phyloP scores from a whole-genome alignment of 2,113 vertebrate species.

The Eonycteris spelaea region DNA sequence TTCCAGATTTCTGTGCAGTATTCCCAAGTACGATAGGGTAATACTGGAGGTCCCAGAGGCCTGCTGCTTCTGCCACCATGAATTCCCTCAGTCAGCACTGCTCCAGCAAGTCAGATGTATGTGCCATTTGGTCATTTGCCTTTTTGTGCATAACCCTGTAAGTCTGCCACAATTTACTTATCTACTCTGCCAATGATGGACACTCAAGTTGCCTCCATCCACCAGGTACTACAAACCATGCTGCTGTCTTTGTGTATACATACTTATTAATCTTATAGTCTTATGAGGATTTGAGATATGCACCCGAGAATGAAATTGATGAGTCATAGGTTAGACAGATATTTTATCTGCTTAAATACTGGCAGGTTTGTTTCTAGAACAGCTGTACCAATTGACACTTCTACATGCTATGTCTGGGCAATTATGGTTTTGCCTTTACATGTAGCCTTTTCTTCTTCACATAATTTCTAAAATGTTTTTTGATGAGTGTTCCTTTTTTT shows the following conservation, averaged over 20 bases:
- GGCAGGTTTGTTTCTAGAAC: not conserved
- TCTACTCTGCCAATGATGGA: not conserved
- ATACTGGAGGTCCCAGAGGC: too few relatives aligned
- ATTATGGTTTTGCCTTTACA: not conserved
- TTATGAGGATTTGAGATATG: not conserved
- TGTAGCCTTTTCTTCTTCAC: not conserved
- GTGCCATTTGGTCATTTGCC: not conserved
- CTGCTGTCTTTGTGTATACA: not conserved
- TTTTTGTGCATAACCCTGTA: not conserved
- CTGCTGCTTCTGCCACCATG: not conserved
- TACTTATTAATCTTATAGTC: not conserved
- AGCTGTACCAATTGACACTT: not conserved
- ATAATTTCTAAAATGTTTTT: not conserved
- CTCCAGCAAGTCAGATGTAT: not conserved
- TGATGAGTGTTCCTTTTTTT: not conserved
- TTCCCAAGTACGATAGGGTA: too few relatives aligned
- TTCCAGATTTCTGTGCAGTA: not conserved
- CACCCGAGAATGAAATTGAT: not conserved
- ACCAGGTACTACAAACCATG: not conserved
- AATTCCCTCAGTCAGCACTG: not conserved
- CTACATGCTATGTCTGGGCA: not conserved
- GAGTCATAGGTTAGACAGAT: not conserved
- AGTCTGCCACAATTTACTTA: not conserved
- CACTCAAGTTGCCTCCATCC: not conserved
- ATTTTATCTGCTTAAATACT: not conserved